A percentile compares a stretch with the other conserved stretches of the same genome.
These are phyloP conservation scores for Dinomys branickii DNA, from an alignment of 2,113 vertebrate species.

Conservation along the genomic window DNA sequence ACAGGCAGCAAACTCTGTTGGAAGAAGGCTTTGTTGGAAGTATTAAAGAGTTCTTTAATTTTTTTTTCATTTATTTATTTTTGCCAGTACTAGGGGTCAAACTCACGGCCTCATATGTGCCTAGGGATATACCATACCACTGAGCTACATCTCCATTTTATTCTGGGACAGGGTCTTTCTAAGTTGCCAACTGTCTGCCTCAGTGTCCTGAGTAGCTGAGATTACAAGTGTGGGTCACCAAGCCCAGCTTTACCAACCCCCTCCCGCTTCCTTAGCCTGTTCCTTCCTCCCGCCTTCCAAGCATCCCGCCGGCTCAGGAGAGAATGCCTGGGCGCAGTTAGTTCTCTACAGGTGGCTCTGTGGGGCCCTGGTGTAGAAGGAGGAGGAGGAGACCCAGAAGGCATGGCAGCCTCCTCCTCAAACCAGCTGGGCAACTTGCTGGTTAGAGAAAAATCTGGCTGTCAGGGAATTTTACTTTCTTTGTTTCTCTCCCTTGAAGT, in stretches of 20 bases:
- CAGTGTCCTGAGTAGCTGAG: not conserved
- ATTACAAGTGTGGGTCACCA: not conserved
- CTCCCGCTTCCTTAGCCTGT: too few species aligned
- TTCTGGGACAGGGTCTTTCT: not conserved
- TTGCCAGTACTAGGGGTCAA: not conserved
- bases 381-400: not conserved
- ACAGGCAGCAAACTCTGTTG: not conserved
- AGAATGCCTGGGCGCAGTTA: not conserved
- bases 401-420: not conserved
- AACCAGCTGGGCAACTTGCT: not conserved
- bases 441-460: not conserved
- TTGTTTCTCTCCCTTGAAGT: not conserved
- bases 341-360: rapidly evolving
- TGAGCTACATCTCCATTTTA: not conserved
- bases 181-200: not conserved
- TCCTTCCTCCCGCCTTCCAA: too few species aligned
- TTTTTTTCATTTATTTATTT: not conserved
- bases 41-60: not conserved
- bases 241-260: not conserved
- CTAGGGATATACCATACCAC: not conserved
- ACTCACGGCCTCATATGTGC: not conserved
- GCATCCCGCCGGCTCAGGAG: too few species aligned
- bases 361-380: not conserved
- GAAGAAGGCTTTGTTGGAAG: not conserved
- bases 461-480: conserved; percentile 1